A percentile compares a stretch with the other conserved stretches of the same genome.
These are phyloP conservation scores for Catharus fuscescens DNA, from an alignment of 2,113 vertebrate genomes.

Conservation along the genomic window DNA sequence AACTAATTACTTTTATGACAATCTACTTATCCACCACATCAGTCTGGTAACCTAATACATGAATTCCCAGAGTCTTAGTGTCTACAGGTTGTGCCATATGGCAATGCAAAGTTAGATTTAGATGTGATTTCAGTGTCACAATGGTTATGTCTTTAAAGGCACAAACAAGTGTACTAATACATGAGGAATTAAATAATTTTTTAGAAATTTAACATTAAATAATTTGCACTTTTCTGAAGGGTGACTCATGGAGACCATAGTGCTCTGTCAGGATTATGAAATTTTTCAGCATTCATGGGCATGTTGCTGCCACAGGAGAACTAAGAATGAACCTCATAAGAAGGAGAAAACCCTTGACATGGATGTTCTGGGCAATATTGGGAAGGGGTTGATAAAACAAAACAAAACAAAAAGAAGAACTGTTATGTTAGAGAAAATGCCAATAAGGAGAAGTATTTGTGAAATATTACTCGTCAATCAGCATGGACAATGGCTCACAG, in stretches of 20 bases:
- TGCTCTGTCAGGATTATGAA: not conserved
- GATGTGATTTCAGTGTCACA: not conserved
- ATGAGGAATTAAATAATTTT: not conserved
- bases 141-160: not conserved
- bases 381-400: too few relatives aligned
- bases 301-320: not conserved
- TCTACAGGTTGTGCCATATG: constrained; percentile 42
- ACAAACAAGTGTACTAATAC: not conserved
- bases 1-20: constrained; percentile 49
- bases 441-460: not conserved
- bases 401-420: not conserved
- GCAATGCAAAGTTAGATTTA: not conserved
- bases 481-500: not conserved
- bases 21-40: constrained; percentile 40
- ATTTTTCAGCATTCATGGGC: not conserved
- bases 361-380: not conserved
- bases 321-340: not conserved
- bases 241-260: not conserved
- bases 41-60: not conserved
- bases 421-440: not conserved
- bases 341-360: not conserved
- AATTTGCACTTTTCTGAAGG: not conserved
- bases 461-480: not conserved
- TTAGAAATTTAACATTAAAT: not conserved
- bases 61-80: not conserved